Percentiles rank a stretch among this genome's conserved stretches.
phyloP scores from a whole-genome alignment of 1,140 invertebrate genomes.

The Lasaia peninsularis region DNA sequence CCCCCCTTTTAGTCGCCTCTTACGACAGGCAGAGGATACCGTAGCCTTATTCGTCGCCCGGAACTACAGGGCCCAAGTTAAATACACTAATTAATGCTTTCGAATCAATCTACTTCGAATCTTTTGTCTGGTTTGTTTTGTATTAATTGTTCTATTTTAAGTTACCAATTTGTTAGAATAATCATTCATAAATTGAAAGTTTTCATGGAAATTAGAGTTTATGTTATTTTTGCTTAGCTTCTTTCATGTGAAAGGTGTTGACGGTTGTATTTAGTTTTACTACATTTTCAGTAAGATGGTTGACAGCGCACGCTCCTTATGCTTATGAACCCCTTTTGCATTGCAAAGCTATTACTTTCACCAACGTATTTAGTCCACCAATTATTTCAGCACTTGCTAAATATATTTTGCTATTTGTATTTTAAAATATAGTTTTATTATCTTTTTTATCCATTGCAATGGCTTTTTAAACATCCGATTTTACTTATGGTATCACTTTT shows the following conservation, averaged over 20 bases:
- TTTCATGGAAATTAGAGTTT: not conserved
- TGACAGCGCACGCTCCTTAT: slow-evolving; percentile 71
- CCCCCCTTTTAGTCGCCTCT: too few relatives aligned
- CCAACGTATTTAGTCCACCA: slow-evolving; percentile 8
- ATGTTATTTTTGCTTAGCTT: slow-evolving; percentile 9
- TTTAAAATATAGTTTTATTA: not conserved
- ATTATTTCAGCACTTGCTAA: not conserved
- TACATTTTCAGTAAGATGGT: slow-evolving; percentile 45
- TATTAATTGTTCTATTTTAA: not conserved
- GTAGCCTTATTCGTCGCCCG: too few relatives aligned
- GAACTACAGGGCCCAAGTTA: too few relatives aligned
- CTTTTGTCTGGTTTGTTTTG: too few relatives aligned
- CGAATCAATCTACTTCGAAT: too few relatives aligned
- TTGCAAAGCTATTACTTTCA: slow-evolving; percentile 20
- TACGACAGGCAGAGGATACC: too few relatives aligned
- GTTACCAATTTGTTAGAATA: not conserved
- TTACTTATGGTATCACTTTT: too few relatives aligned
- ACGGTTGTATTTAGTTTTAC: not conserved
- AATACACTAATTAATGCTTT: too few relatives aligned
- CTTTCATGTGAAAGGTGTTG: not conserved
- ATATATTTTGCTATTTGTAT: not conserved
- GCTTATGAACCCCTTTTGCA: slow-evolving; percentile 41
- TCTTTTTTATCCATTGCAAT: not conserved
- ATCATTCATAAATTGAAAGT: not conserved
- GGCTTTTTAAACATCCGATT: not conserved